phyloP scores from a whole-genome alignment of 2,888 invertebrate species.

The Ectropis crepuscularia region DNA sequence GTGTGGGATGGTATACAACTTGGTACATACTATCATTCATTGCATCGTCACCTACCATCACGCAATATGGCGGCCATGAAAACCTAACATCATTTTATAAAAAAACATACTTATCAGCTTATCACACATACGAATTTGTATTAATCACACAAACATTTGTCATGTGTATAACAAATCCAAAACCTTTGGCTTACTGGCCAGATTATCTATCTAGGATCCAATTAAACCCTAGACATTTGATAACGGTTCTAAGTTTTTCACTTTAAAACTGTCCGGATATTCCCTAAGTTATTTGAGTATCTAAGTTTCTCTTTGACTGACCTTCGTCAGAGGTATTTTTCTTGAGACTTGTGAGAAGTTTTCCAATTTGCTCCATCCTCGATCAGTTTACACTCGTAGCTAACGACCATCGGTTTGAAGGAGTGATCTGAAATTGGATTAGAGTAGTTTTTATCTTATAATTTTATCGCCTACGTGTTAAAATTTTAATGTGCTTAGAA shows the following conservation, averaged over 20 bases:
- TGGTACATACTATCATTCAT: too few species aligned
- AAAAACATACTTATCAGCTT: too few species aligned
- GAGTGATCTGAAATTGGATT: not conserved
- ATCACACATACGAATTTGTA: too few species aligned
- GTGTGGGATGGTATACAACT: too few species aligned
- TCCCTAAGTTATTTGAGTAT: slow-evolving; percentile 7
- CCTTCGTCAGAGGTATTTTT: slow-evolving; percentile 27
- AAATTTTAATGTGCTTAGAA: too few species aligned
- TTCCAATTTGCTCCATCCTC: slow-evolving; percentile 20
- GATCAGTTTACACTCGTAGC: slow-evolving; percentile 11
- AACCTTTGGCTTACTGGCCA: not conserved
- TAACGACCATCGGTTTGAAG: not conserved
- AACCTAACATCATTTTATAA: too few species aligned
- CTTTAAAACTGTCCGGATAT: slow-evolving; percentile 18
- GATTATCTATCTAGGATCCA: not conserved
- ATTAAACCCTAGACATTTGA: not conserved
- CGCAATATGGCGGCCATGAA: too few species aligned
- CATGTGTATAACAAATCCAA: not conserved
- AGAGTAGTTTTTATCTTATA: too few species aligned
- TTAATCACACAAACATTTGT: too few species aligned
- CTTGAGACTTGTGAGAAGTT: slow-evolving; percentile 18
- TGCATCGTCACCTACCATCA: too few species aligned
- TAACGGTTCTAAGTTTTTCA: not conserved
- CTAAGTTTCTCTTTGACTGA: slow-evolving; percentile 17
- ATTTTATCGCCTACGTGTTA: too few species aligned